These are phyloP conservation scores for Calliphora vicina DNA, from an alignment of 1,140 invertebrate genomes.

Conservation along the genomic window DNA sequence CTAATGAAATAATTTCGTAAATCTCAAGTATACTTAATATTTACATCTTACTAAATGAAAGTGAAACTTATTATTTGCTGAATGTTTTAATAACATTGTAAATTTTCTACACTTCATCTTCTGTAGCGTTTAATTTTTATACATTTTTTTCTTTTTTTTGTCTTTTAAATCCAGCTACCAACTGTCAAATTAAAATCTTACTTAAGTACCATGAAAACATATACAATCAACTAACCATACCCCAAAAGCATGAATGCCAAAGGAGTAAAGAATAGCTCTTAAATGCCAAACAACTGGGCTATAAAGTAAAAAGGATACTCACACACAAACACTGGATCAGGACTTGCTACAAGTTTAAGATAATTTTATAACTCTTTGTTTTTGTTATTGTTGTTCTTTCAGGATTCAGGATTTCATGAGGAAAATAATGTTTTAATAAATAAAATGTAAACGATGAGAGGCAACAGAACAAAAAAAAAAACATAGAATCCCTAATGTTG, in stretches of 20 bases:
- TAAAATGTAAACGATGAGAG: too few species aligned
- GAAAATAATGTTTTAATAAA: too few species aligned
- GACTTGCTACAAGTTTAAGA: too few species aligned
- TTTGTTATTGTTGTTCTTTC: too few species aligned
- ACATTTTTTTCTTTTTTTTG: not conserved
- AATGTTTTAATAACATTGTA: conserved; percentile 23
- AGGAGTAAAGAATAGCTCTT: not conserved
- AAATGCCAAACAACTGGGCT: too few species aligned
- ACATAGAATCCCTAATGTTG: conserved; percentile 15
- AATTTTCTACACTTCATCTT: not conserved
- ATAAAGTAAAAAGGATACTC: too few species aligned
- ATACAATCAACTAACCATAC: conserved; percentile 1
- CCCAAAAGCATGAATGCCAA: not conserved
- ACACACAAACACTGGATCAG: too few species aligned
- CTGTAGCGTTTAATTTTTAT: not conserved
- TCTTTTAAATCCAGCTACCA: not conserved
- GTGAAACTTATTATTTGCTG: conserved; percentile 9
- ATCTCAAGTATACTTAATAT: not conserved
- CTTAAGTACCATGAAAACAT: conserved; percentile 30
- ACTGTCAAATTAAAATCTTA: conserved; percentile 33
- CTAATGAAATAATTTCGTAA: not conserved
- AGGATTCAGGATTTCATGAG: too few species aligned
- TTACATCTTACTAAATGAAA: not conserved
- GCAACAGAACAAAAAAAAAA: not conserved
- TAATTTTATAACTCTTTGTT: too few species aligned